Evolutionary conservation across 2,797 vertebrate genomes (phyloP).

Genomic region (Oophaga sylvatica): DNA sequence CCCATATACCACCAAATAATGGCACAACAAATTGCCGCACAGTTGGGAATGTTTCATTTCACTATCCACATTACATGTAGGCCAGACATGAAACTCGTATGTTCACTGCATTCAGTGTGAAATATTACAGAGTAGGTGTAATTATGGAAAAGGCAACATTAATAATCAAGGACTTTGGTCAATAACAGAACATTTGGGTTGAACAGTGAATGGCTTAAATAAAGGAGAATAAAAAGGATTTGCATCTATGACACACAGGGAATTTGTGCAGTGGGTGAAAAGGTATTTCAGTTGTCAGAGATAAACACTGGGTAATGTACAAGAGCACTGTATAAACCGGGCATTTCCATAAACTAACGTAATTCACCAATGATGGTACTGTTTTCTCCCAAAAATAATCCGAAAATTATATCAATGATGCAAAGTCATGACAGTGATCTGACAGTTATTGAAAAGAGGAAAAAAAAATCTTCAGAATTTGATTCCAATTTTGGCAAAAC

Average conservation of each 20-base stretch:
- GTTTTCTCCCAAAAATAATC: neutral
- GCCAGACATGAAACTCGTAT: neutral
- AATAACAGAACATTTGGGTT: slow-evolving; percentile 8
- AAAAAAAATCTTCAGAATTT: neutral
- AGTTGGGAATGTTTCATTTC: neutral
- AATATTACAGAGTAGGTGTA: neutral
- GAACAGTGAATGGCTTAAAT: slow-evolving; percentile 39
- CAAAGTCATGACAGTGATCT: neutral
- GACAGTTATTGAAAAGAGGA: neutral
- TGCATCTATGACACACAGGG: slow-evolving; percentile 33
- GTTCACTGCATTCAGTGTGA: neutral
- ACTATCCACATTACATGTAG: neutral
- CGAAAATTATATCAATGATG: neutral
- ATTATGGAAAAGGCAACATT: neutral
- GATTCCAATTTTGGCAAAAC: neutral
- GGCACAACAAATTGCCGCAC: slow-evolving; percentile 10
- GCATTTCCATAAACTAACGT: neutral
- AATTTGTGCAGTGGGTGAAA: slow-evolving; percentile 40
- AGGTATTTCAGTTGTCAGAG: slow-evolving; percentile 3
- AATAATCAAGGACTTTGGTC: neutral
- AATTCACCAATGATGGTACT: neutral
- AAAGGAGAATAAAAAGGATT: slow-evolving; percentile 45
- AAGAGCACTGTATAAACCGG: neutral
- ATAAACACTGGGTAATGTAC: slow-evolving; percentile 59
- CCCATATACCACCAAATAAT: slow-evolving; percentile 12